Percentiles rank a stretch among this genome's conserved stretches.
Evolutionary conservation across 2,113 vertebrate species (phyloP).

Genomic region (Eonycteris spelaea): DNA sequence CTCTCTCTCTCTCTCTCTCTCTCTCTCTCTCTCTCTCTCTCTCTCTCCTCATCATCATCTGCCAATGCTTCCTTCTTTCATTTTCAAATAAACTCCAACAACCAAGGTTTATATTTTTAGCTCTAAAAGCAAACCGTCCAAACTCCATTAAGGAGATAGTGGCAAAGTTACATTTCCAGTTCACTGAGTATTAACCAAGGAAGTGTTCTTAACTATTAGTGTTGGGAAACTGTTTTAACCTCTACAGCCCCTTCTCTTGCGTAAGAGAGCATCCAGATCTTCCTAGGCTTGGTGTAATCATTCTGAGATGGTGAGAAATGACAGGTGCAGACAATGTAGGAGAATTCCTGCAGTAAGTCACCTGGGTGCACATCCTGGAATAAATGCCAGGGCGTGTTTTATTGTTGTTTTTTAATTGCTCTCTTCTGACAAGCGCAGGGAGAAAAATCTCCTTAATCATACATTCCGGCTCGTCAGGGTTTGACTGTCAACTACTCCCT

Average conservation of each 20-base stretch:
- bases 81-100: background rate
- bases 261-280: background rate
- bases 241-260: background rate
- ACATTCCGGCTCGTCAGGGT: background rate
- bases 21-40: too few species aligned
- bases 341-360: background rate
- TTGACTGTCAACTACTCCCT: background rate
- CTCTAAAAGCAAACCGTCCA: background rate
- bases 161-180: background rate
- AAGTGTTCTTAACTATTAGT: background rate
- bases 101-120: background rate
- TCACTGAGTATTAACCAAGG: background rate
- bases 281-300: accelerated
- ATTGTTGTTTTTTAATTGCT: background rate
- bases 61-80: background rate
- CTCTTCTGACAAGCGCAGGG: background rate
- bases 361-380: background rate
- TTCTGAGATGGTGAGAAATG: background rate
- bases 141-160: background rate
- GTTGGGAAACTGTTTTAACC: background rate
- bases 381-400: background rate
- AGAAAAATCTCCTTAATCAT: background rate
- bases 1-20: too few species aligned
- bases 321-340: background rate
- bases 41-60: too few species aligned